Conservation (phyloP, 1,140 invertebrate species). For the Mesaphorura yosii region DNA sequence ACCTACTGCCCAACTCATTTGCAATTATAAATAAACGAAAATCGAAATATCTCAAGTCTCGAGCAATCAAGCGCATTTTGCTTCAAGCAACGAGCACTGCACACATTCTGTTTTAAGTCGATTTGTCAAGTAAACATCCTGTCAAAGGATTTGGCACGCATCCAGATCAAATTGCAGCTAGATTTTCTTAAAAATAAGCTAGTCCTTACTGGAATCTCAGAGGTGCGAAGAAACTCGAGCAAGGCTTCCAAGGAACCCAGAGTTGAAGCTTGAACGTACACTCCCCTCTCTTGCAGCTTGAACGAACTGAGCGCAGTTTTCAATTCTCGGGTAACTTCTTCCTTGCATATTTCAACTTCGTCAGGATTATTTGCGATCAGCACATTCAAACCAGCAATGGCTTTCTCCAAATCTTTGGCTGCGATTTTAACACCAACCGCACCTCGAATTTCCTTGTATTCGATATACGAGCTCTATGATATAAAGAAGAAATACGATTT, state of each 20-base stretch:
- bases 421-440: slow-evolving; percentile 98
- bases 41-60: too few relatives aligned
- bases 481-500: slow-evolving; percentile 20
- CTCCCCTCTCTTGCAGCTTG: slow-evolving; percentile 80
- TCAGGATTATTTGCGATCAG: slow-evolving; percentile 81
- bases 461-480: slow-evolving; percentile 81
- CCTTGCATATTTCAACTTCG: slow-evolving; percentile 77
- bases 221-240: slow-evolving; percentile 84
- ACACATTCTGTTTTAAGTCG: too few relatives aligned
- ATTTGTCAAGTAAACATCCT: too few relatives aligned
- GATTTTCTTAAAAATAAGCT: too few relatives aligned
- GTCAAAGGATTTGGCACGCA: too few relatives aligned
- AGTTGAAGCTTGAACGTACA: slow-evolving; percentile 97
- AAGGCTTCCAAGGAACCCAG: slow-evolving; percentile 95
- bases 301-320: slow-evolving; percentile 82
- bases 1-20: too few relatives aligned
- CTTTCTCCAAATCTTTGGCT: slow-evolving; percentile 94
- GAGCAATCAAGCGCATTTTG: too few relatives aligned
- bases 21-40: too few relatives aligned
- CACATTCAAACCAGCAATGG: slow-evolving; percentile 83
- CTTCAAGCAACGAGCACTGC: too few relatives aligned
- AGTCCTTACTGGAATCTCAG: slow-evolving; percentile 83
- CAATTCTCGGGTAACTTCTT: slow-evolving; percentile 68
- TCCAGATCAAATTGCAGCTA: too few relatives aligned
- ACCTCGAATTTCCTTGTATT: slow-evolving; percentile 87